Percentiles rank a stretch among this genome's conserved stretches.
phyloP scores from a whole-genome alignment of 1,140 invertebrate species.

The Drosophila cardini region DNA sequence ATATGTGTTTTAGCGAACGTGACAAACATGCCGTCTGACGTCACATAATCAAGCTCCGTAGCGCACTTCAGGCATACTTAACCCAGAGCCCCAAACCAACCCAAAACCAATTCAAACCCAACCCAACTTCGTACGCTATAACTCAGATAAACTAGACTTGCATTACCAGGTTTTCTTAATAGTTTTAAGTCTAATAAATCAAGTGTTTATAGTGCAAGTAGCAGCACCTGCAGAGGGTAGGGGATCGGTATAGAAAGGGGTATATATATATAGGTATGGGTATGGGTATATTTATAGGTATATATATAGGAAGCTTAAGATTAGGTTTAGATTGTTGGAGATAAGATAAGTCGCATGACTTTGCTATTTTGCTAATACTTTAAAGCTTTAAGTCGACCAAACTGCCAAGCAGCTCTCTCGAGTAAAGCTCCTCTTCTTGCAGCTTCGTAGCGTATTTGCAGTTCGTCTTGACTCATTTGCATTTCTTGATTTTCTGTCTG shows the following conservation, averaged over 20 bases:
- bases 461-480: constrained; percentile 23
- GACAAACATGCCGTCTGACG: constrained; percentile 66
- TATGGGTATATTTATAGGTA: too few species aligned
- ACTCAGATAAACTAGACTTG: neutral
- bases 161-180: neutral
- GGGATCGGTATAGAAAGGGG: too few species aligned
- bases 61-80: neutral
- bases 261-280: too few species aligned
- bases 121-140: neutral
- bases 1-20: constrained; percentile 58
- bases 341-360: too few species aligned
- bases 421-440: too few species aligned
- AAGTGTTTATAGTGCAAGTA: constrained; percentile 12
- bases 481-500: constrained; percentile 43
- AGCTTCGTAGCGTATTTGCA: constrained; percentile 3
- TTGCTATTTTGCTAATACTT: too few species aligned
- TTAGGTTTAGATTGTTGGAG: too few species aligned
- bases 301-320: too few species aligned
- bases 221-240: constrained; percentile 8
- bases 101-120: neutral
- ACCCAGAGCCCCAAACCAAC: constrained; percentile 22
- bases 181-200: constrained; percentile 20
- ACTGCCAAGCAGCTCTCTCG: too few species aligned
- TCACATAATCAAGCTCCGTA: constrained; percentile 44
- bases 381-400: too few species aligned